Conservation (phyloP, 2,797 vertebrate genomes). For the Galago senegalensis region DNA sequence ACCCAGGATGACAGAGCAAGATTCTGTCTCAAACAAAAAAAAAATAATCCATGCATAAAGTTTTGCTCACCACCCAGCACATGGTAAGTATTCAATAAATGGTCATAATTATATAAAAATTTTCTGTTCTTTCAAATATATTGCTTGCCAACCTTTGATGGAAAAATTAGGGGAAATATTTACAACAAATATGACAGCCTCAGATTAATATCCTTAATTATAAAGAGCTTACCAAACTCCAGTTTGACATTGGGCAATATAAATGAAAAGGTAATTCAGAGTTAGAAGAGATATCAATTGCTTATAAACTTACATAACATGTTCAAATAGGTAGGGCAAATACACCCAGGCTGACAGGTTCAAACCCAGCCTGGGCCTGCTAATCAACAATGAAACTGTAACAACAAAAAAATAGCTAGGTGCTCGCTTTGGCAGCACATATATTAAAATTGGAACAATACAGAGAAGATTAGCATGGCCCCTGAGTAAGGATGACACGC, state of each 20-base stretch:
- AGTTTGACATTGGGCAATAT: not conserved
- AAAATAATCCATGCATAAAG: not conserved
- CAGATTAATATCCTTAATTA: conserved; percentile 11
- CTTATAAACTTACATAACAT: conserved; percentile 19
- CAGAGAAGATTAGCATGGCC: too few relatives aligned
- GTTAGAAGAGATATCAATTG: not conserved
- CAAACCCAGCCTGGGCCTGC: too few relatives aligned
- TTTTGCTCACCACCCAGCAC: not conserved
- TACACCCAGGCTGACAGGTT: too few relatives aligned
- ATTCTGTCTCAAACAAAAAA: not conserved
- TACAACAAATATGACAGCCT: not conserved
- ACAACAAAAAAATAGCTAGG: too few relatives aligned
- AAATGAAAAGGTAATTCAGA: conserved; percentile 21
- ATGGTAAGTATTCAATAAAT: not conserved
- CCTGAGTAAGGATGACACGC: too few relatives aligned
- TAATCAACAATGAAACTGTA: too few relatives aligned
- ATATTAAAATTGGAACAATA: too few relatives aligned
- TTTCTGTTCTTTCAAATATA: not conserved
- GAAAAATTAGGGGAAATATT: not conserved
- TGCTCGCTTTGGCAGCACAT: too few relatives aligned
- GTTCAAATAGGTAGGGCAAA: not conserved
- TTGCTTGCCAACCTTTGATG: conserved; percentile 44
- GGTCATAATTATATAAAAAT: not conserved
- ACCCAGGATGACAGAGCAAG: not conserved
- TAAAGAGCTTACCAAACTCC: not conserved